phyloP scores from a whole-genome alignment of 2,888 invertebrate genomes.

The Petrolisthes manimaculis region DNA sequence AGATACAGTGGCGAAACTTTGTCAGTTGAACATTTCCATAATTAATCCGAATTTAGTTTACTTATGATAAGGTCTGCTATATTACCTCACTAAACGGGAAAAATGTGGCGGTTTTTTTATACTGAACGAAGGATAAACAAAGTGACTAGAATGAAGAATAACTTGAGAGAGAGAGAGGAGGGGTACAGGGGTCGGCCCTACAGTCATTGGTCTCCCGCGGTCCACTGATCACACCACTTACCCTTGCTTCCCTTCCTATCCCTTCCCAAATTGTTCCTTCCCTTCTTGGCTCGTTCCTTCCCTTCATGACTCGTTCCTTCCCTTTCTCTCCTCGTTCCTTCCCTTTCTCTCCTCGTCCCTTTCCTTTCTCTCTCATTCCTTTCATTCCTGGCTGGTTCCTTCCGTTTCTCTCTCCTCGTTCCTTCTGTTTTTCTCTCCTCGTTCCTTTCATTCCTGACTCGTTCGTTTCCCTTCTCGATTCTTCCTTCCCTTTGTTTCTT shows the following conservation, averaged over 20 bases:
- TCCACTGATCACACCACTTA: slow-evolving; percentile 26
- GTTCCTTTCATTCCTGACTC: neutral
- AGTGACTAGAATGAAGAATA: neutral
- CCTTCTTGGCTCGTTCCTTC: slow-evolving; percentile 1
- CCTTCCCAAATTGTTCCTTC: slow-evolving; percentile 9
- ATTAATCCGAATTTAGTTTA: too few relatives aligned
- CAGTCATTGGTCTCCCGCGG: slow-evolving; percentile 27
- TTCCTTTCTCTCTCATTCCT: neutral
- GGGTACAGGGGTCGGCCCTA: slow-evolving; percentile 1
- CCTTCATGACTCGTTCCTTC: slow-evolving; percentile 13
- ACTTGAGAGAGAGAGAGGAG: neutral
- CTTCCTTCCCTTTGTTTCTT: neutral
- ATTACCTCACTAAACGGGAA: too few relatives aligned
- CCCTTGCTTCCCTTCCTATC: slow-evolving; percentile 7
- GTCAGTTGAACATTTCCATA: too few relatives aligned
- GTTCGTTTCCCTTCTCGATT: neutral
- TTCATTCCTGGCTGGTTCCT: neutral
- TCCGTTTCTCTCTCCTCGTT: neutral
- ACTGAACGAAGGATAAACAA: neutral
- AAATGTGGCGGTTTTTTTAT: too few relatives aligned
- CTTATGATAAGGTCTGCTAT: too few relatives aligned
- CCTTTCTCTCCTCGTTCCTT: neutral
- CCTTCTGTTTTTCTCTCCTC: neutral
- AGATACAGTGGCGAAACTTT: too few relatives aligned
- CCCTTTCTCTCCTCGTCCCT: neutral